These are phyloP conservation scores for Halichoerus grypus DNA, from an alignment of 2,113 vertebrate genomes.

Conservation along the genomic window DNA sequence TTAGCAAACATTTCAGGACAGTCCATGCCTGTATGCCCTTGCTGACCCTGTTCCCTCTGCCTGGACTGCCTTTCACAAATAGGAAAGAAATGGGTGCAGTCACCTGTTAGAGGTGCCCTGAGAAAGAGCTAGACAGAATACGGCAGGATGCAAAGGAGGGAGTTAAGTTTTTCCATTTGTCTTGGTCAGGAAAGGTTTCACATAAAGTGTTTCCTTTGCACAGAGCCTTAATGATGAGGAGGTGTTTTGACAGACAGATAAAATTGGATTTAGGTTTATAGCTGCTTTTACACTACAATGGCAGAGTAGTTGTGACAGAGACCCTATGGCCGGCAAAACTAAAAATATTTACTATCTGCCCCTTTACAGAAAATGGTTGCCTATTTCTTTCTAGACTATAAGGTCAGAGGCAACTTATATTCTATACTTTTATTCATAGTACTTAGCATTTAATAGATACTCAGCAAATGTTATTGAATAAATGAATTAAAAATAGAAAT, in stretches of 20 bases:
- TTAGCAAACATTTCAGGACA: not conserved
- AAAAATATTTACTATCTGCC: constrained; percentile 32
- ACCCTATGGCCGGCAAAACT: not conserved
- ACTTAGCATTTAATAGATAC: not conserved
- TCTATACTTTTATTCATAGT: not conserved
- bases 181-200: not conserved
- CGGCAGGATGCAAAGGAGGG: not conserved
- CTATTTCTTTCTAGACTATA: not conserved
- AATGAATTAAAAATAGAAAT: not conserved
- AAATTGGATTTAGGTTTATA: not conserved
- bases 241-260: not conserved
- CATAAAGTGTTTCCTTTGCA: not conserved
- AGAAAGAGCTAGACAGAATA: not conserved
- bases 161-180: not conserved
- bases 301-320: not conserved
- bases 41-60: not conserved
- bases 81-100: not conserved
- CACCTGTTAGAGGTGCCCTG: not conserved
- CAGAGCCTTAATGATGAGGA: not conserved
- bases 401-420: constrained; percentile 12
- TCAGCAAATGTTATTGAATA: not conserved
- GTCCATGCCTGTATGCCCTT: not conserved
- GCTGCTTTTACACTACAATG: not conserved
- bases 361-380: not conserved
- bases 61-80: not conserved